Evolutionary conservation across 2,113 vertebrate genomes (phyloP), one percentile per base, ranked within the genome.

Genomic region (Phaethon lepturus): DNA sequence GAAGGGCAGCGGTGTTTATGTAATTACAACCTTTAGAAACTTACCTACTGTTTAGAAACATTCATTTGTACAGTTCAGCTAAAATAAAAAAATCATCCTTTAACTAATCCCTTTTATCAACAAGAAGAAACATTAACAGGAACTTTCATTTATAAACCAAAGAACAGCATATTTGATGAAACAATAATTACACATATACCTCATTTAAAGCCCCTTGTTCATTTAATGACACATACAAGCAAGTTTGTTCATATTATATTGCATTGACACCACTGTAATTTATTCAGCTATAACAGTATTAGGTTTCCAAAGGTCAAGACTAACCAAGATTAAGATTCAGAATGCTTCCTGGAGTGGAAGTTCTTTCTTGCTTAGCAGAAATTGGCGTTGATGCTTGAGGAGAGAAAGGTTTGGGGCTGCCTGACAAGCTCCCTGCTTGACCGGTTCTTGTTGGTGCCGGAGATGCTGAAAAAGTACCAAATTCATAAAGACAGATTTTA

Each of bases 291-390:
- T 59, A 53, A 64, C 15, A 82, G 13, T 45, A 95, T 38, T 31
- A 88, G 53, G 28, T 50, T 92, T 86, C 44, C 24, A 80, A 90
- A 89, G 8, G 13, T 38, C 60, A 89, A 83, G 74, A 98, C 99
- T 99, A 95, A 99, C 99, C 99, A 79, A 99, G 98, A 96, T 99
- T 99, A 55, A 99, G 99, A 94, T 99, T 99, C 90, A 99, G 98
- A 95, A 99, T 99, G 98, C 99, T 99, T 12, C 99, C 99, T 5
- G 99, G 99, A 86, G 98, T 98, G 44, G 98, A 78, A 6, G 98
- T 98, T 93, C 99, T 98, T 82, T 99, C 99, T 80, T 98, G 98
- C 91, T 99, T 99, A 66, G 98, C 93, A 49, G 98, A 97, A 86
- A 99, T 33, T 3, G 98, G 98, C 0, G 97, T 98, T 64, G 99